Evolutionary conservation across 2,797 vertebrate species (phyloP).

Genomic region (Danio choprae): DNA sequence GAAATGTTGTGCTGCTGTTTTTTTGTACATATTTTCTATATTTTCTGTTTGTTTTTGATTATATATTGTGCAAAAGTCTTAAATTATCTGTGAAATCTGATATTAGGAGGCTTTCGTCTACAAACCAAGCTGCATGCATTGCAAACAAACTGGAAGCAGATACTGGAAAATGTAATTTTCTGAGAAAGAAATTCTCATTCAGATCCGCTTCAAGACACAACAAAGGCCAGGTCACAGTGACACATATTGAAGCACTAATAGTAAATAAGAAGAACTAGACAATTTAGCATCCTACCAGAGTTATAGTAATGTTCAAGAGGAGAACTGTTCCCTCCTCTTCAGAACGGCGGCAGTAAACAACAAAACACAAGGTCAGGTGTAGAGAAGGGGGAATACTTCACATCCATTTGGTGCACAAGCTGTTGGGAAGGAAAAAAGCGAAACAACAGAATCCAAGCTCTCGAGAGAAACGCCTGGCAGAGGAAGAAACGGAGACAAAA

Average conservation of each 20-base stretch:
- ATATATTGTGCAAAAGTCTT: too few relatives aligned
- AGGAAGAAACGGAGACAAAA: slow-evolving; percentile 26
- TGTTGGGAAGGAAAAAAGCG: slow-evolving; percentile 3
- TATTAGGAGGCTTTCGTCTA: neutral
- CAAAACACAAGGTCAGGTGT: slow-evolving; percentile 19
- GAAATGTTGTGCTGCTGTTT: too few relatives aligned
- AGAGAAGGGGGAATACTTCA: slow-evolving; percentile 37
- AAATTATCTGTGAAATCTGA: neutral
- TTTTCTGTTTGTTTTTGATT: too few relatives aligned
- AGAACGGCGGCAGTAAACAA: slow-evolving; percentile 14
- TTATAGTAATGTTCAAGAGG: slow-evolving; percentile 12
- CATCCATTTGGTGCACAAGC: slow-evolving; percentile 25
- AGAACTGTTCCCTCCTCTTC: neutral
- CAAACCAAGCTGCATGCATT: neutral
- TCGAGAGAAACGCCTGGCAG: slow-evolving; percentile 11
- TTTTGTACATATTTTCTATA: slow-evolving; percentile 19
- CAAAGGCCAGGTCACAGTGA: neutral
- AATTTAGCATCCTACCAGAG: neutral
- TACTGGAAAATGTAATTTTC: neutral
- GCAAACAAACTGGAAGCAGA: neutral
- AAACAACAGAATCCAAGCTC: slow-evolving; percentile 9
- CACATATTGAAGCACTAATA: slow-evolving; percentile 9
- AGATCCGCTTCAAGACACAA: neutral
- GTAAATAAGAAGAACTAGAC: neutral
- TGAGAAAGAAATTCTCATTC: neutral